Evolutionary conservation across 2,113 vertebrate species (phyloP).

Genomic region (Cololabis saira): DNA sequence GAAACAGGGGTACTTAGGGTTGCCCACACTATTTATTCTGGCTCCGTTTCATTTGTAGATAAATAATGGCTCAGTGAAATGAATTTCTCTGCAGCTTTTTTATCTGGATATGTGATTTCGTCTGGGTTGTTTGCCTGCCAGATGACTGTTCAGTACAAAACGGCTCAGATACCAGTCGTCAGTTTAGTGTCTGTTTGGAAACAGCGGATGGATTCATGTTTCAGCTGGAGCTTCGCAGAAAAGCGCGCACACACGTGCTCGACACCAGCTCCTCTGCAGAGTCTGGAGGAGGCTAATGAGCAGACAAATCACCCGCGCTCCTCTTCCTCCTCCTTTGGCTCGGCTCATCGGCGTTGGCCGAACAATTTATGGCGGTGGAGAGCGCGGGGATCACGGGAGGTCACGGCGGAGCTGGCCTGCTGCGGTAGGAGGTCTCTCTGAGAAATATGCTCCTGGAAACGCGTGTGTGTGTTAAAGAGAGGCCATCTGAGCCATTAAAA

Average conservation of each 20-base stretch:
- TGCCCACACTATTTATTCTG: no score
- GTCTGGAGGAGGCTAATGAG: conserved; percentile 70
- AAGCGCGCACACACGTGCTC: not conserved
- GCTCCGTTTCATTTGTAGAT: no score
- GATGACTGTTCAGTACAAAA: no score
- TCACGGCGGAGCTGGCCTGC: conserved; percentile 69
- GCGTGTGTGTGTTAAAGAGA: conserved; percentile 7
- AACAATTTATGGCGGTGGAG: conserved; percentile 79
- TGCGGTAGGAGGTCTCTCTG: conserved; percentile 73
- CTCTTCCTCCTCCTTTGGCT: conserved; percentile 30
- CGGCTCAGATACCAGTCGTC: no score
- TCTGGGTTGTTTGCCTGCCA: no score
- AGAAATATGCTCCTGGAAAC: conserved; percentile 60
- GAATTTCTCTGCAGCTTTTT: no score
- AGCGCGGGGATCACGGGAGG: conserved; percentile 72
- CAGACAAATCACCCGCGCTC: conserved; percentile 75
- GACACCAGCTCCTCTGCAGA: conserved; percentile 32
- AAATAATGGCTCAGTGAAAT: no score
- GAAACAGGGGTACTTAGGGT: no score
- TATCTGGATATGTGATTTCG: no score
- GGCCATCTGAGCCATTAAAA: conserved; percentile 56
- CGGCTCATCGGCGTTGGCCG: conserved; percentile 25
- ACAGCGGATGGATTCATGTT: no score
- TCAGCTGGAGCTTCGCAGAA: no score
- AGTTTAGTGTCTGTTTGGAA: no score